A percentile compares a stretch with the other conserved stretches of the same genome.
These are phyloP conservation scores for Drosophila jambulina DNA, from an alignment of 1,140 invertebrate species.

Conservation along the genomic window DNA sequence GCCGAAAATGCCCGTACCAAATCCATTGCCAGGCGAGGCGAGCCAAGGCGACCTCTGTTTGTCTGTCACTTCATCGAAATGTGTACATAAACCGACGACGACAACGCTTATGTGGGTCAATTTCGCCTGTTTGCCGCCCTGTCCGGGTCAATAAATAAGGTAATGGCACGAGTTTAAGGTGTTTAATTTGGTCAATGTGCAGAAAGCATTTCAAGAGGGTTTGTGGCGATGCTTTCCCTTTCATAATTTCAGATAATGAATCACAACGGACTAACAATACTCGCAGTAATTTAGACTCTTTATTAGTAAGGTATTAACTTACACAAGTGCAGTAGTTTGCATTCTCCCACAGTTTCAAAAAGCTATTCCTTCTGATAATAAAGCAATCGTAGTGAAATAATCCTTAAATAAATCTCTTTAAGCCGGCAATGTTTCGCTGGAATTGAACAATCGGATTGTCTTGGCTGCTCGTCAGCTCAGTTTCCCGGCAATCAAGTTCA, in stretches of 20 bases:
- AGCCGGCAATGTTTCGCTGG: too few relatives aligned
- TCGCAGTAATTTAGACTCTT: too few relatives aligned
- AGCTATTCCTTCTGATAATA: not conserved
- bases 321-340: not conserved
- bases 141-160: constrained; percentile 52
- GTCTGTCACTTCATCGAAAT: constrained; percentile 42
- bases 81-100: constrained; percentile 9
- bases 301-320: too few relatives aligned
- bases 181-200: constrained; percentile 33
- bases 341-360: not conserved
- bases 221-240: not conserved
- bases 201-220: constrained; percentile 4
- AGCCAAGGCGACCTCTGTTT: constrained; percentile 23
- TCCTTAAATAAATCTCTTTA: not conserved
- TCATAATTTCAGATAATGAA: not conserved
- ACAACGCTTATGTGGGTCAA: constrained; percentile 54
- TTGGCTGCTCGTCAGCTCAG: not conserved
- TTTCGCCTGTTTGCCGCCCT: constrained; percentile 38
- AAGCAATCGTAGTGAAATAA: not conserved
- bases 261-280: too few relatives aligned
- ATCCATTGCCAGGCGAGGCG: not conserved
- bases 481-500: constrained; percentile 25
- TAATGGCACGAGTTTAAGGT: constrained; percentile 46
- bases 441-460: not conserved
- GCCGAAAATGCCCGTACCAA: constrained; percentile 6